Evolutionary conservation across 2,113 vertebrate genomes (phyloP).

Genomic region (Micronycteris hirsuta): DNA sequence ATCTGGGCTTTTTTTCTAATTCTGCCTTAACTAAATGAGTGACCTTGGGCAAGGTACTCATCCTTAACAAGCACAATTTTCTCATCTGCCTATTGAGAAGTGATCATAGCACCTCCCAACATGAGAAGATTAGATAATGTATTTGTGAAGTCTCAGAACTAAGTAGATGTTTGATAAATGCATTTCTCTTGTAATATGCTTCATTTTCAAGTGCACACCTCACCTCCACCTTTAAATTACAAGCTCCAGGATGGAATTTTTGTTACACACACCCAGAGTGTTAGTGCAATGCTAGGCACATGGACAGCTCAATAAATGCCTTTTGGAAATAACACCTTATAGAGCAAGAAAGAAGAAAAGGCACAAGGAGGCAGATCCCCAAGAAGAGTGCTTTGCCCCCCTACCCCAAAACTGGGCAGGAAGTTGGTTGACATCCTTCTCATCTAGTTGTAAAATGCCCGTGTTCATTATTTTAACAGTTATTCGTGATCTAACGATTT

Average conservation of each 20-base stretch:
- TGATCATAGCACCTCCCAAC: neutral
- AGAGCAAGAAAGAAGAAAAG: neutral
- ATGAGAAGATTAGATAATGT: neutral
- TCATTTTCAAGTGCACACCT: neutral
- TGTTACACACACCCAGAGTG: neutral
- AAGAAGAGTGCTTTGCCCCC: neutral
- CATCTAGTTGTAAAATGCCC: neutral
- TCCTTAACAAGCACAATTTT: neutral
- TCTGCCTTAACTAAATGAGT: neutral
- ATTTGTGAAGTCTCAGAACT: neutral
- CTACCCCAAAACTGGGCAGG: accelerated
- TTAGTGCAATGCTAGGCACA: neutral
- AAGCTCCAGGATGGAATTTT: neutral
- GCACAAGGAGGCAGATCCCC: neutral
- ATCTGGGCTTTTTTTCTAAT: neutral
- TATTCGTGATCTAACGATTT: slow-evolving; percentile 52
- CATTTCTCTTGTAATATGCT: neutral
- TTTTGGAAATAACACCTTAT: neutral
- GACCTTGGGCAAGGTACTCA: neutral
- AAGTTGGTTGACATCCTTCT: neutral
- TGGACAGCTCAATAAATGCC: neutral
- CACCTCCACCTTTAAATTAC: neutral
- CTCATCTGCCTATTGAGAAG: neutral
- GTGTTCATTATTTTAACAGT: slow-evolving; percentile 50
- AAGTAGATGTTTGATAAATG: neutral